Conservation (phyloP, 1,140 invertebrate species). For the Rhopalosiphum padi region DNA sequence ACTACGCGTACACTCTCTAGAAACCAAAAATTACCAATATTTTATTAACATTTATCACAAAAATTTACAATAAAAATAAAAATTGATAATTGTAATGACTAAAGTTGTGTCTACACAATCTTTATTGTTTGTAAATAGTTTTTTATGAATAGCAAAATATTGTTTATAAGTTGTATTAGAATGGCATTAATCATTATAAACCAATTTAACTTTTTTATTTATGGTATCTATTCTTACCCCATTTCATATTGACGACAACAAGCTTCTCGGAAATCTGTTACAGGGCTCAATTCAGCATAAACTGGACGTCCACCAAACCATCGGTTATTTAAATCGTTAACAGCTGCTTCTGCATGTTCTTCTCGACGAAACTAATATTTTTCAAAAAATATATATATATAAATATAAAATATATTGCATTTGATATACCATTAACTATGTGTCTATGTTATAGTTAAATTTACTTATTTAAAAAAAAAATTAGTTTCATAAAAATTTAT, state of each 20-base stretch:
- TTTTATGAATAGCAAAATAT: too few species aligned
- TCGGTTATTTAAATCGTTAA: slow-evolving; percentile 95
- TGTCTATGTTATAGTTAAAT: not conserved
- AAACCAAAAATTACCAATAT: slow-evolving; percentile 58
- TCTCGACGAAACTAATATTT: slow-evolving; percentile 87
- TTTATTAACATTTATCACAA: not conserved
- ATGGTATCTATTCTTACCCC: slow-evolving; percentile 70
- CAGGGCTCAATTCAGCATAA: slow-evolving; percentile 96
- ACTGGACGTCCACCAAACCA: slow-evolving; percentile 99
- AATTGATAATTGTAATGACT: not conserved
- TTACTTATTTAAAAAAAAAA: not conserved
- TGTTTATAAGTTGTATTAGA: too few species aligned
- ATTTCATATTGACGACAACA: slow-evolving; percentile 99
- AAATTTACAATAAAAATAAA: not conserved
- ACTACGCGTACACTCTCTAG: slow-evolving; percentile 91
- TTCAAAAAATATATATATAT: slow-evolving; percentile 19
- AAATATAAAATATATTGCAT: not conserved
- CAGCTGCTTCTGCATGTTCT: slow-evolving; percentile 97
- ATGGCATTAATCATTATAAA: not conserved
- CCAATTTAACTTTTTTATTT: not conserved
- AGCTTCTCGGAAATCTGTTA: slow-evolving; percentile 98
- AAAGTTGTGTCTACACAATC: not conserved
- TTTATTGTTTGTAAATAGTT: not conserved
- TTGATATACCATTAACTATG: not conserved
- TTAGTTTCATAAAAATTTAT: not conserved